Evolutionary conservation across 2,888 invertebrate species (phyloP).

Genomic region (Cotesia congregata): DNA sequence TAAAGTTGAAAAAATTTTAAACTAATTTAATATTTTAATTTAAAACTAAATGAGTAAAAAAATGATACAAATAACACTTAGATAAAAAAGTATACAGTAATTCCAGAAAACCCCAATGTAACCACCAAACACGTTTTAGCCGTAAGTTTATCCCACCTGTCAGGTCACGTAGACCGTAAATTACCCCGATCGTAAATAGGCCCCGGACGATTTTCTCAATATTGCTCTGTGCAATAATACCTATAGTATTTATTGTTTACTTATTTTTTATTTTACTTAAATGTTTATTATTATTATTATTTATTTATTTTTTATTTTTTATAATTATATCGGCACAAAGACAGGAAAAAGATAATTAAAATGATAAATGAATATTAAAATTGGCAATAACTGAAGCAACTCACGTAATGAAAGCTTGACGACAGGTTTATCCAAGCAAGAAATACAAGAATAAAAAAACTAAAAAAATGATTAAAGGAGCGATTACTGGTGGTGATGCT

Average conservation of each 20-base stretch:
- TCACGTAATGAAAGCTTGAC: background rate
- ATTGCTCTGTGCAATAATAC: slow-evolving; percentile 40
- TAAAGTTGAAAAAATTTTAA: too few species aligned
- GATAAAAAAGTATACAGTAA: background rate
- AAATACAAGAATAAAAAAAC: slow-evolving; percentile 18
- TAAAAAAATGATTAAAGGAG: slow-evolving; percentile 4
- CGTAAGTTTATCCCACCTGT: slow-evolving; percentile 47
- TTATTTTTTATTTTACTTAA: slow-evolving; percentile 21
- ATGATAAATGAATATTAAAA: too few species aligned
- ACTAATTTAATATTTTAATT: slow-evolving; percentile 28
- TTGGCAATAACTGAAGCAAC: too few species aligned
- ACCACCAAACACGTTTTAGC: slow-evolving; percentile 31
- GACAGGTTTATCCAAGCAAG: slow-evolving; percentile 22
- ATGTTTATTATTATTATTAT: slow-evolving; percentile 19
- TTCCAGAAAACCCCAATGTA: background rate
- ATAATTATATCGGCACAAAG: background rate
- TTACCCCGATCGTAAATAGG: slow-evolving; percentile 52
- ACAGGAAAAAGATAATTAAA: too few species aligned
- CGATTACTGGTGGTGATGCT: slow-evolving; percentile 9
- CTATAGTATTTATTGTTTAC: slow-evolving; percentile 30
- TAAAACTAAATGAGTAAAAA: slow-evolving; percentile 11
- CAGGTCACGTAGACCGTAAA: slow-evolving; percentile 52
- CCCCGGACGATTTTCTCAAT: slow-evolving; percentile 54
- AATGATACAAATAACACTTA: slow-evolving; percentile 5
- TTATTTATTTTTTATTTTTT: background rate